Conservation (phyloP, 2,888 invertebrate species). For the Noctua pronuba region DNA sequence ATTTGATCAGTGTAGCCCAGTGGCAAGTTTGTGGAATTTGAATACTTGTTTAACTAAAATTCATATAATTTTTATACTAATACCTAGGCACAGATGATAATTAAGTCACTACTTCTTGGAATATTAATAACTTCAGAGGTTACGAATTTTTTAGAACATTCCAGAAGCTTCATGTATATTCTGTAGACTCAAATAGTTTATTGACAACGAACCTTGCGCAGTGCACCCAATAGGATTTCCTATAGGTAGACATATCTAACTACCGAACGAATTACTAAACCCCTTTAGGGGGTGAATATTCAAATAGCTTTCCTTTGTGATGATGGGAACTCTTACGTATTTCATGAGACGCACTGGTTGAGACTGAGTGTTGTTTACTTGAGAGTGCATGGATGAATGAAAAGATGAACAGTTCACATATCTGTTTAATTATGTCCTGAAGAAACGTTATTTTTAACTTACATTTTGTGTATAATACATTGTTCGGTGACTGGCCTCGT, state of each 20-base stretch:
- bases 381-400: neutral
- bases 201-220: neutral
- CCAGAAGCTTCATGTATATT: slow-evolving; percentile 5
- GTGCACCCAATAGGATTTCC: neutral
- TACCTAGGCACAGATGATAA: slow-evolving; percentile 1
- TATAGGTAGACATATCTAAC: neutral
- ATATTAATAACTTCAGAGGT: slow-evolving; percentile 24
- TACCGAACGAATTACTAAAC: neutral
- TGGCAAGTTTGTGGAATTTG: slow-evolving; percentile 39
- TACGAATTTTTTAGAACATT: slow-evolving; percentile 27
- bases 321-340: neutral
- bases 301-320: neutral
- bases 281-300: neutral
- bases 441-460: neutral
- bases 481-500: neutral
- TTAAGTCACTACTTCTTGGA: slow-evolving; percentile 48
- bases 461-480: slow-evolving; percentile 9
- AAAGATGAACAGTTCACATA: neutral
- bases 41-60: slow-evolving; percentile 51
- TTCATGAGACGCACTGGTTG: neutral
- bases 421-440: neutral
- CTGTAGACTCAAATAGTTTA: neutral
- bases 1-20: slow-evolving; percentile 29
- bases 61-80: neutral
- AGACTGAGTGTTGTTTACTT: neutral